Base-by-base conservation (phyloP, 37 sponge, comb jelly and placozoan genomes). In the Agelas oroides region DNA sequence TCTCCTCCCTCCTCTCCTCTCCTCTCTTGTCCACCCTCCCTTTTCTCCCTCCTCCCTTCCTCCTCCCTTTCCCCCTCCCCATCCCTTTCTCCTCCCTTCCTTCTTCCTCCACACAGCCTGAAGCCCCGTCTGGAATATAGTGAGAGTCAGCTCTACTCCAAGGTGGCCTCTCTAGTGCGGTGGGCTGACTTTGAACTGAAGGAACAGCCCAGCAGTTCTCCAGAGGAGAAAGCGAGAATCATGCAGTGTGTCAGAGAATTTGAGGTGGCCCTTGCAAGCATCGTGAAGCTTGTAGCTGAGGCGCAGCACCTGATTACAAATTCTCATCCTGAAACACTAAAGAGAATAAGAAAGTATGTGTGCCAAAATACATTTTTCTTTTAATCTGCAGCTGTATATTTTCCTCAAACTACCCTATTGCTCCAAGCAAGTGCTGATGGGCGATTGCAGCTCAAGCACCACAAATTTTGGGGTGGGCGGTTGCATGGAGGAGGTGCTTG, bases 121-220 rank as follows among this genome's bases (percentile, higher is more conserved):
- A 87, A 84, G 37, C 46, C 75, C 2, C 31, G 65, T 0, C 66
- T 87, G 58, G 85, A 87, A 1, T 41, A n/a, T 0, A 56, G 34
- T 66, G 85, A 92, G 72, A 65, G 37, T 35, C 28, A 46, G 14
- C 73, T 92, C 65, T 88, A 81, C 24, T 30, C 20, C 17, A 67
- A 79, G 18, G 69, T 88, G 40, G 93, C 93, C 20, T 14, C 35
- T 19, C 75, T 92, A 0, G 93, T 92, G 12, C 67, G 77, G 52
- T 92, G 93, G 93, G 71, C 73, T 20, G 93, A 92, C 75, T 69
- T 80, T 64, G 80, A 75, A 53, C 39, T 55, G 41, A 65, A 21
- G 75, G 14, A 27, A 28, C 65, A 34, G 19, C 27, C 65, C 0
- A 1, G 18, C 1, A 0, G 33, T 1, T 27, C 37, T 0, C 70